Evolutionary conservation across 2,888 invertebrate genomes (phyloP).

Genomic region (Pyrrhia umbra): DNA sequence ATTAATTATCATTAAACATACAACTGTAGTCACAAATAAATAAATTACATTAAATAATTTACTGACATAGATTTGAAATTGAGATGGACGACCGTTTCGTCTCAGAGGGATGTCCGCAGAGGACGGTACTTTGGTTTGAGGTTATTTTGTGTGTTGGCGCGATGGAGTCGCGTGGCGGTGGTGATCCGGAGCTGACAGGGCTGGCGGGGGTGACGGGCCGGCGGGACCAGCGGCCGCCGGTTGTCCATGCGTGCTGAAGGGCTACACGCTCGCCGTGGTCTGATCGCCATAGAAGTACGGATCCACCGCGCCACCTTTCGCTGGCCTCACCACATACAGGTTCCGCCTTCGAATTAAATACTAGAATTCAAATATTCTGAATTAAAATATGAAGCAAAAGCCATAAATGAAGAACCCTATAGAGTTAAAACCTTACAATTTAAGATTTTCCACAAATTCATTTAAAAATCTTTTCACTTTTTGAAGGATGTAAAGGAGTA

Average conservation of each 20-base stretch:
- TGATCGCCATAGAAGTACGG: slow-evolving; percentile 91
- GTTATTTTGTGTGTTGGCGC: slow-evolving; percentile 79
- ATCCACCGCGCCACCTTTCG: slow-evolving; percentile 88
- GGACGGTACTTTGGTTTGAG: slow-evolving; percentile 88
- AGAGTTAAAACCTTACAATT: neutral
- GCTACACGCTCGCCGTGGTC: slow-evolving; percentile 78
- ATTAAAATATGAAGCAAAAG: slow-evolving; percentile 44
- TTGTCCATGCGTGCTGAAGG: slow-evolving; percentile 53
- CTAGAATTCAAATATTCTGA: slow-evolving; percentile 86
- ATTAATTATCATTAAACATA: slow-evolving; percentile 84
- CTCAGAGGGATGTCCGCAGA: slow-evolving; percentile 76
- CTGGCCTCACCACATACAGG: slow-evolving; percentile 91
- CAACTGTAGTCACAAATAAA: slow-evolving; percentile 87
- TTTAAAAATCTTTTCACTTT: neutral
- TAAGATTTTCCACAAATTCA: neutral
- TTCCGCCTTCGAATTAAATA: slow-evolving; percentile 91
- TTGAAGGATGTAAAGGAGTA: neutral
- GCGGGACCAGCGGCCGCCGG: slow-evolving; percentile 34
- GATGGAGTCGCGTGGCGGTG: slow-evolving; percentile 63
- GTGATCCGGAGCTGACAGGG: slow-evolving; percentile 43
- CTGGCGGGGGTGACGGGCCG: slow-evolving; percentile 17
- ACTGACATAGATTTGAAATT: slow-evolving; percentile 87
- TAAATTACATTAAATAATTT: slow-evolving; percentile 89
- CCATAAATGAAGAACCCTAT: slow-evolving; percentile 2
- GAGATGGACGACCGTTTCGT: slow-evolving; percentile 79